These are phyloP conservation scores for Helleia helle DNA, from an alignment of 2,888 invertebrate genomes.

Conservation along the genomic window DNA sequence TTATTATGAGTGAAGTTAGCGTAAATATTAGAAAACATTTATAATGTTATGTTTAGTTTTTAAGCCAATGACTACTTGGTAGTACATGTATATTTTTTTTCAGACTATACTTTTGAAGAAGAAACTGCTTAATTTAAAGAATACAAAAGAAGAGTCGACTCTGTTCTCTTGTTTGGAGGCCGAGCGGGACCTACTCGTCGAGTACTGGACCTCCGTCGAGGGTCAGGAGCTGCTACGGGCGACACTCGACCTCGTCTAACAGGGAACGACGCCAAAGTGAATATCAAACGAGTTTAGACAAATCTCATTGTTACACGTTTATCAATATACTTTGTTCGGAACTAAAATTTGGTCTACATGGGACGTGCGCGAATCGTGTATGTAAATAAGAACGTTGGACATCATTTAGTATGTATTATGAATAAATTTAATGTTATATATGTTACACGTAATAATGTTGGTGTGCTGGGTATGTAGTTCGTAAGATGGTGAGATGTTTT, in stretches of 20 bases:
- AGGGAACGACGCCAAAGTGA: background rate
- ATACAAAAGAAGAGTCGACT: slow-evolving; percentile 74
- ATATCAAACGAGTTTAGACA: slow-evolving; percentile 4
- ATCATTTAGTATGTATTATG: background rate
- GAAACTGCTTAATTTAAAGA: slow-evolving; percentile 49
- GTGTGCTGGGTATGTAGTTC: background rate
- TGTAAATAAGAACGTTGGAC: background rate
- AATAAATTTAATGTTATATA: background rate
- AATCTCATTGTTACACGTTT: background rate
- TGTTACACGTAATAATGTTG: background rate
- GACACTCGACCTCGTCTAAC: slow-evolving; percentile 21
- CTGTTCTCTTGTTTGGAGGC: slow-evolving; percentile 76
- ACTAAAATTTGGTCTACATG: too few relatives aligned
- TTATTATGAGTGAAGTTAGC: too few relatives aligned
- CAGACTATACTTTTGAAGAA: slow-evolving; percentile 77
- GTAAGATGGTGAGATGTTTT: background rate
- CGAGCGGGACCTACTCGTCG: slow-evolving; percentile 79
- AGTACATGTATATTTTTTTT: slow-evolving; percentile 34
- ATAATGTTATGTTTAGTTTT: too few relatives aligned
- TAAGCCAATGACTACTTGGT: too few relatives aligned
- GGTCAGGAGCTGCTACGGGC: slow-evolving; percentile 72
- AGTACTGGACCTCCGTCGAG: slow-evolving; percentile 83
- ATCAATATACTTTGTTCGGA: too few relatives aligned
- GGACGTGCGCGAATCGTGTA: background rate
- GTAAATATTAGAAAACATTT: too few relatives aligned